Conservation (phyloP, 2,113 vertebrate species). For the Ranitomeya imitator region DNA sequence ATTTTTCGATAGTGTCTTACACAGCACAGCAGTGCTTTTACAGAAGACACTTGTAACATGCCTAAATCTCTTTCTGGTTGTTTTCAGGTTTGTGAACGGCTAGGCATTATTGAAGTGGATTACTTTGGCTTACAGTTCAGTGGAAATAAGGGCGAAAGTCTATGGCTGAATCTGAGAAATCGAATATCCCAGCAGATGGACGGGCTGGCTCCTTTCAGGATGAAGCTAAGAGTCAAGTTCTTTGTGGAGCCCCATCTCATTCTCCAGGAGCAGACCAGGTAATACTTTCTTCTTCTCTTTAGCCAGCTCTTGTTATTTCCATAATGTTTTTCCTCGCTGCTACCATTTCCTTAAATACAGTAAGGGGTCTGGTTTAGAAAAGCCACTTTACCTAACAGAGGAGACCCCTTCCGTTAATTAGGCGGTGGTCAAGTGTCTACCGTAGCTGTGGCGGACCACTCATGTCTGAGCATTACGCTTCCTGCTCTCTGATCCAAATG, state of each 20-base stretch:
- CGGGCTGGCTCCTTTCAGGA: conserved; percentile 86
- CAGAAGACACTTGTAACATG: too few relatives aligned
- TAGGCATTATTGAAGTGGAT: conserved; percentile 97
- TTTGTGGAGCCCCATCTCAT: conserved; percentile 98
- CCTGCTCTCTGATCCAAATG: neutral
- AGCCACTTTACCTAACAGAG: too few relatives aligned
- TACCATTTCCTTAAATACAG: too few relatives aligned
- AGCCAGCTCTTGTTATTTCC: too few relatives aligned
- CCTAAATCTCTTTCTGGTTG: conserved; percentile 27
- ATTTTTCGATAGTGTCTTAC: too few relatives aligned
- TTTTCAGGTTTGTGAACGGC: conserved; percentile 89
- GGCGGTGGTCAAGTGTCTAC: neutral
- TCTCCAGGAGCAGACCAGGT: conserved; percentile 97
- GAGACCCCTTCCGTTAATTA: too few relatives aligned
- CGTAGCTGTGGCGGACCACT: neutral
- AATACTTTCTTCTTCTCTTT: conserved; percentile 38
- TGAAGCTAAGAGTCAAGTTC: conserved; percentile 94
- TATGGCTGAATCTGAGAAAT: conserved; percentile 98
- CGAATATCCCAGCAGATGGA: conserved; percentile 98
- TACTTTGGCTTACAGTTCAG: conserved; percentile 97
- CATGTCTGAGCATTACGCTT: neutral
- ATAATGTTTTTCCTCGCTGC: too few relatives aligned
- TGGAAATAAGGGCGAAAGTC: conserved; percentile 92
- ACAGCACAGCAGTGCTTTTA: too few relatives aligned
- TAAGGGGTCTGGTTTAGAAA: too few relatives aligned